Evolutionary conservation across 2,113 vertebrate genomes (phyloP), one percentile per base, ranked within the genome.

Genomic region (Arenaria interpres): DNA sequence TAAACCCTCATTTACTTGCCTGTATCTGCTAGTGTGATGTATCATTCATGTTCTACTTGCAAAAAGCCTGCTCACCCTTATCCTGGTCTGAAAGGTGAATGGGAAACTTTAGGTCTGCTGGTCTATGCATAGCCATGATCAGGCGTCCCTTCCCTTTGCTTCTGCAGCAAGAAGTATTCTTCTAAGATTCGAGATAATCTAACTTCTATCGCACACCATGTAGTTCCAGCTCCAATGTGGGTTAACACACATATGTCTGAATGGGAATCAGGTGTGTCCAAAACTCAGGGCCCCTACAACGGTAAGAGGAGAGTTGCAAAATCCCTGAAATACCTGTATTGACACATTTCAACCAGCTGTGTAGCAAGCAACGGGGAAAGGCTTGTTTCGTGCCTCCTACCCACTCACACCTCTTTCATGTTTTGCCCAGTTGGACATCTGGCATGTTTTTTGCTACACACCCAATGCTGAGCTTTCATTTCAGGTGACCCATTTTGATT

Each of bases 391-490:
- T 86, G 88, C 93, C 95, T 97, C 90, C 86, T 96, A 94, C 93
- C 95, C 90, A 95, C 92, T 97, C 90, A 88, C 46, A 90, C 56
- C 68, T 94, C 96, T 96, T 97, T 97, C 85, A 96, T 93, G 96
- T 95, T 96, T 90, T 96, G 96, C 96, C 96, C 96, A 96, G 96
- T 88, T 95, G 96, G 93, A 96, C 96, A 95, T 94, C 90, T 96
- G 95, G 92, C 72, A 56, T 95, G 69, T 71, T 93, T 95, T 95
- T 91, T 94, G 45, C 78, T 93, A 94, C 96, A 96, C 96, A 90
- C 96, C 95, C 96, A 96, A 63, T 88, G 96, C 93, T 96, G 93
- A 97, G 96, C 92, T 97, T 97, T 96, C 85, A 93, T 96, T 97
- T 95, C 63, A 77, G 93, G 56, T 0, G 72, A 94, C 93, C 90